Conservation (phyloP, 2,797 vertebrate species). For the Scomberomorus guttatus region DNA sequence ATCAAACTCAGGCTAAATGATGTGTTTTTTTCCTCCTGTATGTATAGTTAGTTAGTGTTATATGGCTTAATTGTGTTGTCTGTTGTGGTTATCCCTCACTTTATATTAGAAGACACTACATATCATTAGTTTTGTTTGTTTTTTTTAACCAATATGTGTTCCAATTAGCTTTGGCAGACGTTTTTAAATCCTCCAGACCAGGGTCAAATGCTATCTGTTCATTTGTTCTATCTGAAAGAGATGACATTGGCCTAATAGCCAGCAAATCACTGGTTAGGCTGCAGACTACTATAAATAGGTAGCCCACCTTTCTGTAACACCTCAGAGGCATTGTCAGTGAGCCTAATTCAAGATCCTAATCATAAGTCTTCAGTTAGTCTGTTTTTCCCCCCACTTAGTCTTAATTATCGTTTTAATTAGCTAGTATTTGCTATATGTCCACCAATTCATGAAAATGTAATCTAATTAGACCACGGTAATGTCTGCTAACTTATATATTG, state of each 20-base stretch:
- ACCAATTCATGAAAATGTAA: not conserved
- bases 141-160: not conserved
- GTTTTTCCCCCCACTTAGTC: too few relatives aligned
- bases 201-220: not conserved
- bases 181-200: not conserved
- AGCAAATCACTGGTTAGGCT: not conserved
- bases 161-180: not conserved
- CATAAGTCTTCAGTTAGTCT: not conserved
- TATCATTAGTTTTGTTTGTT: not conserved
- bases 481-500: not conserved
- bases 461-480: not conserved
- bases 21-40: not conserved
- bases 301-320: constrained; percentile 4
- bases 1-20: not conserved
- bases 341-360: not conserved
- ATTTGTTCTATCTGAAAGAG: not conserved
- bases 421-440: not conserved
- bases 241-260: not conserved
- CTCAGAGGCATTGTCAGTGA: not conserved
- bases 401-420: not conserved
- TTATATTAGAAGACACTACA: not conserved
- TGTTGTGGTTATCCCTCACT: not conserved
- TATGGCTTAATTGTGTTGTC: not conserved
- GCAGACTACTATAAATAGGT: constrained; percentile 15
- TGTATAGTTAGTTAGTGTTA: not conserved